A percentile compares a stretch with the other conserved stretches of the same genome.
Conservation (phyloP, 2,797 vertebrate species). For the Coranthus polyacanthus region DNA sequence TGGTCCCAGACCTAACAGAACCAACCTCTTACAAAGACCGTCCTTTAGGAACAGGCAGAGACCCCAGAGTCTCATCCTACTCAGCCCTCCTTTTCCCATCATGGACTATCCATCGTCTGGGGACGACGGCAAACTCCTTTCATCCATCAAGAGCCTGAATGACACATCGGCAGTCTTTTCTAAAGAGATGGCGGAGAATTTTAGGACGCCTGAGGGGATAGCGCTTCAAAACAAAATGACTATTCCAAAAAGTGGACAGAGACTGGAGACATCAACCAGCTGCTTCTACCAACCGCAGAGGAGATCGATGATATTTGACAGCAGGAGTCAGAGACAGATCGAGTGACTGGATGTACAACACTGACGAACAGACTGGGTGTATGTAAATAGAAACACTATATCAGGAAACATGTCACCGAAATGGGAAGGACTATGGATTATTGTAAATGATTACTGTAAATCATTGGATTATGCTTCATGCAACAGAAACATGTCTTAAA, state of each 20-base stretch:
- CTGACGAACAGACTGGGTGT: neutral
- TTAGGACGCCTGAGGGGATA: slow-evolving; percentile 87
- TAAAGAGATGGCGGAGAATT: slow-evolving; percentile 87
- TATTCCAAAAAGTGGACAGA: slow-evolving; percentile 98
- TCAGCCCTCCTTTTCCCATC: slow-evolving; percentile 96
- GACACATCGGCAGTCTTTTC: slow-evolving; percentile 85
- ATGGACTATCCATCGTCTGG: slow-evolving; percentile 93
- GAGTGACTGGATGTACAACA: slow-evolving; percentile 82
- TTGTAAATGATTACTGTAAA: slow-evolving; percentile 4
- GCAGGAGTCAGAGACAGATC: slow-evolving; percentile 93
- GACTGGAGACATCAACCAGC: slow-evolving; percentile 97
- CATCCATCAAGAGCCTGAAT: slow-evolving; percentile 90
- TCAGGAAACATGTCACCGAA: slow-evolving; percentile 10
- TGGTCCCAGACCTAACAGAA: slow-evolving; percentile 89
- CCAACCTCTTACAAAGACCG: slow-evolving; percentile 88
- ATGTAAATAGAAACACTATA: slow-evolving; percentile 50
- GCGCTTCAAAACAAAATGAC: slow-evolving; percentile 95
- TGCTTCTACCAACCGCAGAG: slow-evolving; percentile 99
- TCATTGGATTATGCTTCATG: neutral
- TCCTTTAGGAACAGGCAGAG: slow-evolving; percentile 94
- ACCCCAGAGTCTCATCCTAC: slow-evolving; percentile 97
- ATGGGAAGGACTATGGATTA: slow-evolving; percentile 14
- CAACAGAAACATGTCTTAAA: no score
- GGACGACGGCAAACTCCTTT: slow-evolving; percentile 89
- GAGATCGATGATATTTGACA: slow-evolving; percentile 97